Evolutionary conservation across 1,140 invertebrate genomes (phyloP).

Genomic region (Pomacea maculata): DNA sequence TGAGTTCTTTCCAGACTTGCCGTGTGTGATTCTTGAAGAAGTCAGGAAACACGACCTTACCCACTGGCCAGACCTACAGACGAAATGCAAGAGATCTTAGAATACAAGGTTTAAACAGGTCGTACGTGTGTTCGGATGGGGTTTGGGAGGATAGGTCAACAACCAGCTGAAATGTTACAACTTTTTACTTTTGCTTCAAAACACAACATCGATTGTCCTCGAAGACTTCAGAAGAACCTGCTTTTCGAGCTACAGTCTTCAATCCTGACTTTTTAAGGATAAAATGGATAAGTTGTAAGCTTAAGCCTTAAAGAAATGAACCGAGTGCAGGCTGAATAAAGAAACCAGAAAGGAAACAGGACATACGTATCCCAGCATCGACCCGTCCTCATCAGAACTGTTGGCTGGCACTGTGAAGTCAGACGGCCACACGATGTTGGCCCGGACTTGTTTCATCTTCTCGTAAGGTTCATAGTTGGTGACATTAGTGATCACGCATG

Average conservation of each 20-base stretch:
- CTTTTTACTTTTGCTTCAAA: no score
- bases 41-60: slow-evolving; percentile 58
- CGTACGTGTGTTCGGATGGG: no score
- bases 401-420: slow-evolving; percentile 31
- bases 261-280: background rate
- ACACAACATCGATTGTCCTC: no score
- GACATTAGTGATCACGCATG: slow-evolving; percentile 54
- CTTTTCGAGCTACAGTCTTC: no score
- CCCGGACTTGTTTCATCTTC: slow-evolving; percentile 41
- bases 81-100: background rate
- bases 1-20: slow-evolving; percentile 52
- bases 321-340: background rate
- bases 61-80: slow-evolving; percentile 57
- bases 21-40: slow-evolving; percentile 54
- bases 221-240: no score
- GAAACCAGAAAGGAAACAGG: background rate
- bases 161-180: no score
- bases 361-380: slow-evolving; percentile 53
- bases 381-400: slow-evolving; percentile 37
- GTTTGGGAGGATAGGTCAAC: no score
- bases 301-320: background rate
- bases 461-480: slow-evolving; percentile 55
- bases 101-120: no score
- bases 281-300: background rate
- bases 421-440: slow-evolving; percentile 56